Evolutionary conservation across 2,113 vertebrate genomes (phyloP), one percentile per base, ranked within the genome.

Genomic region (Lophochroa leadbeateri): DNA sequence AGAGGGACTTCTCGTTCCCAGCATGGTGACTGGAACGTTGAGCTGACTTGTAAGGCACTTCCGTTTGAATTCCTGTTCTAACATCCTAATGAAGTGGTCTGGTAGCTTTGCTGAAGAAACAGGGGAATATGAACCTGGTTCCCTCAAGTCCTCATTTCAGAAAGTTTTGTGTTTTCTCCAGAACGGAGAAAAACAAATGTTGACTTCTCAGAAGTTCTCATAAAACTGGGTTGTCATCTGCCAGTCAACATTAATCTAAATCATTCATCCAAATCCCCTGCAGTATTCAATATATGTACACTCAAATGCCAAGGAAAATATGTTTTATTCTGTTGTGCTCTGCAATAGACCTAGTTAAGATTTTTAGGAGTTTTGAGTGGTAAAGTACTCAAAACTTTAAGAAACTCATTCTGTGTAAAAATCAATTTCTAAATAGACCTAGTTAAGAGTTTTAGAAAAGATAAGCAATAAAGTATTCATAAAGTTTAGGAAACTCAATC

Each of bases 151-250:
- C 88, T 94, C n/a, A 27, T 90, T 83, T 81, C 64, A 70, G 55
- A 53, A 92, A 75, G 83, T 71, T 88, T 60, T 95, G 17, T 78
- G 9, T 78, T 92, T 89, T 94, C 55, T 84, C 29, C 47, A 71
- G 75, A 86, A 70, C 2, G 63, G 25, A 64, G 28, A 31, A 80
- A 80, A 65, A 10, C 23, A 68, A 86, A 75, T 64, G 35, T 68
- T 91, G 47, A 82, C 72, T 68, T 79, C 55, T 94, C 83, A 91
- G 63, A 83, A 94, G 47, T 95, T 92, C 88, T 78, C 18, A 5
- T 49, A 91, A 88, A 93, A 69, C 47, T 64, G 61, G 78, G 11
- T 95, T 95, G 80, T 92, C 86, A 84, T 81, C 72, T 89, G 61
- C 31, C 76, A 92, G 86, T 92, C 16, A 20, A 68, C 52, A 31